Conservation (phyloP, 1,140 invertebrate species). For the Tribolium madens region DNA sequence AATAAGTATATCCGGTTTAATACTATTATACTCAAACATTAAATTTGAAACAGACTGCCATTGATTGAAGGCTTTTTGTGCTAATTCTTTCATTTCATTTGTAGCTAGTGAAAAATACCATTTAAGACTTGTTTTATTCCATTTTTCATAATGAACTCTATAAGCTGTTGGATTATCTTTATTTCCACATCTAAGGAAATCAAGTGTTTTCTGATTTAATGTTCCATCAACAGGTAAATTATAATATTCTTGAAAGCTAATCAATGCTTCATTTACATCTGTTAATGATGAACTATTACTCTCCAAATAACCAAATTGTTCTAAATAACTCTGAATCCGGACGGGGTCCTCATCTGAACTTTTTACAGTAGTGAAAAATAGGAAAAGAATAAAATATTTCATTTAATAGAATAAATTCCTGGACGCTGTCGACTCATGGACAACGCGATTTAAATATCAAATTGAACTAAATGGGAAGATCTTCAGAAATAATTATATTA, state of each 20-base stretch:
- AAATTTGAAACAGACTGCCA: not conserved
- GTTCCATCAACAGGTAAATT: slow-evolving; percentile 7
- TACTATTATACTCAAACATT: slow-evolving; percentile 28
- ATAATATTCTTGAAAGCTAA: too few relatives aligned
- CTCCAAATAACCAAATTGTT: slow-evolving; percentile 40
- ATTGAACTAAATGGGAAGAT: too few relatives aligned
- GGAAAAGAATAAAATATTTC: slow-evolving; percentile 39
- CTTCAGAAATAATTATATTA: slow-evolving; percentile 14
- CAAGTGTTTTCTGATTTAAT: slow-evolving; percentile 28
- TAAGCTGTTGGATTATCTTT: too few relatives aligned
- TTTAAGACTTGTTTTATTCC: not conserved
- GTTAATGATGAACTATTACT: not conserved
- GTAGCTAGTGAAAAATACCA: not conserved
- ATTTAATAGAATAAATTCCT: slow-evolving; percentile 30
- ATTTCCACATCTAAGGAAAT: not conserved
- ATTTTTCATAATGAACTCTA: too few relatives aligned
- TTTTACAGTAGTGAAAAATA: slow-evolving; percentile 43
- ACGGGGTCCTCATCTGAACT: slow-evolving; percentile 41
- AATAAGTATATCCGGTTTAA: slow-evolving; percentile 2
- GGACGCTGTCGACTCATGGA: too few relatives aligned
- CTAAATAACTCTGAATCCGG: slow-evolving; percentile 34
- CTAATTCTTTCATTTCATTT: not conserved
- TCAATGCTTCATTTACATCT: too few relatives aligned
- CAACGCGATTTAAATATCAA: too few relatives aligned
- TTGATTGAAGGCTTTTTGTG: too few relatives aligned